Conservation (phyloP, 1,140 invertebrate species). For the Apocrypta bakeri region DNA sequence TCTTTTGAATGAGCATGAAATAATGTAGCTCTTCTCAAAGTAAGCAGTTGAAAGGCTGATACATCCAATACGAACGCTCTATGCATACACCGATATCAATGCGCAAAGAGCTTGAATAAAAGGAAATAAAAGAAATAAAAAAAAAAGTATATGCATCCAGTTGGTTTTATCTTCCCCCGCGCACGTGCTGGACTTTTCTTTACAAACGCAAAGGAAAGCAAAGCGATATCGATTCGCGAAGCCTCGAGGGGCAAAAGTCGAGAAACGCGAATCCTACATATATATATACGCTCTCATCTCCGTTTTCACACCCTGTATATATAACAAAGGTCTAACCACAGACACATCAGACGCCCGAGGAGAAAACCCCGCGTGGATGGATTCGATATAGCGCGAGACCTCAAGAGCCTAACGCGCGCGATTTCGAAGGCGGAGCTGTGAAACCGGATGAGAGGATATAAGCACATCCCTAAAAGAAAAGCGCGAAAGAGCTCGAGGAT, state of each 20-base stretch:
- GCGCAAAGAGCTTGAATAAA: background rate
- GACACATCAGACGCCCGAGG: background rate
- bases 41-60: background rate
- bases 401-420: background rate
- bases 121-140: background rate
- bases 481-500: constrained; percentile 1
- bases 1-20: background rate
- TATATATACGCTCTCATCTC: background rate
- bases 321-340: constrained; percentile 5
- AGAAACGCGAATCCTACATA: constrained; percentile 18
- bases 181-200: background rate
- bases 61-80: background rate
- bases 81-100: background rate
- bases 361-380: constrained; percentile 42
- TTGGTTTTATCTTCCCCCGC: background rate
- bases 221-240: constrained; percentile 44
- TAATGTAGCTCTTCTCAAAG: background rate
- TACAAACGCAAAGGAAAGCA: background rate
- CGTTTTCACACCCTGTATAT: background rate
- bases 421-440: constrained; percentile 35
- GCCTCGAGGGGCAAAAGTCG: constrained; percentile 32
- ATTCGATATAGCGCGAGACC: constrained; percentile 1
- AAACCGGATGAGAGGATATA: constrained; percentile 30
- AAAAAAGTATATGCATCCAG: background rate
- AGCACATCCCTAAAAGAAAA: background rate